A percentile compares a stretch with the other conserved stretches of the same genome.
Conservation (phyloP, 2,888 invertebrate species). For the Opisthograptis luteolata region DNA sequence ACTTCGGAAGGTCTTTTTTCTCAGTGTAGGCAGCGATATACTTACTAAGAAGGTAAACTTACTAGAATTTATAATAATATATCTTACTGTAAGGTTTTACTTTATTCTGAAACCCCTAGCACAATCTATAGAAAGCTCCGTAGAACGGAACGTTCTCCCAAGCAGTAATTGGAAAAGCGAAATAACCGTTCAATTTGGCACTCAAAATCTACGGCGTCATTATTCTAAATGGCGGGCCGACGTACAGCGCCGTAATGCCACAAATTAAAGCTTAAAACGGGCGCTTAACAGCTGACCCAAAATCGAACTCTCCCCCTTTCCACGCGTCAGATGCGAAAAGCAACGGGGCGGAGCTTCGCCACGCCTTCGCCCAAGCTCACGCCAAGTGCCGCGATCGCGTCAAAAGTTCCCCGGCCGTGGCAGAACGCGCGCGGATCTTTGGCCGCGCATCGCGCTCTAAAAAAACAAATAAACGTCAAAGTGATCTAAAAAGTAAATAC, state of each 20-base stretch:
- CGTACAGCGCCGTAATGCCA: constrained; percentile 75
- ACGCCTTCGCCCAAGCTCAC: constrained; percentile 67
- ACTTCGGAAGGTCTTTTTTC: too few species aligned
- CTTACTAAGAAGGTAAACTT: too few species aligned
- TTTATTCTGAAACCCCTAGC: too few species aligned
- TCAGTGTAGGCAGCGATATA: too few species aligned
- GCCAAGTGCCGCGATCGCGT: constrained; percentile 66
- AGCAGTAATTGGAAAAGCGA: constrained; percentile 62
- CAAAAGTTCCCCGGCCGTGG: constrained; percentile 76
- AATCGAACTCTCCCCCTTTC: constrained; percentile 61
- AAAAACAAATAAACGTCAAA: constrained; percentile 55
- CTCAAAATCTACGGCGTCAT: constrained; percentile 70
- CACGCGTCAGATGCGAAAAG: constrained; percentile 71
- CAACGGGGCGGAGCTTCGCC: constrained; percentile 73
- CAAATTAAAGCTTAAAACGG: constrained; percentile 84
- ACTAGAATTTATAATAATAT: too few species aligned
- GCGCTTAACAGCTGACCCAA: constrained; percentile 84
- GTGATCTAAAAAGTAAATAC: constrained; percentile 41
- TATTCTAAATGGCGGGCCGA: constrained; percentile 77
- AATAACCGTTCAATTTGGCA: constrained; percentile 62
- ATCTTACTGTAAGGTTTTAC: too few species aligned
- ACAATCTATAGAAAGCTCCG: background rate
- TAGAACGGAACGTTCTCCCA: constrained; percentile 5
- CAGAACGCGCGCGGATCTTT: constrained; percentile 62
- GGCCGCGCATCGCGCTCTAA: constrained; percentile 37